These are phyloP conservation scores for Ciconia nigra DNA, from an alignment of 2,797 vertebrate species.

Conservation along the genomic window DNA sequence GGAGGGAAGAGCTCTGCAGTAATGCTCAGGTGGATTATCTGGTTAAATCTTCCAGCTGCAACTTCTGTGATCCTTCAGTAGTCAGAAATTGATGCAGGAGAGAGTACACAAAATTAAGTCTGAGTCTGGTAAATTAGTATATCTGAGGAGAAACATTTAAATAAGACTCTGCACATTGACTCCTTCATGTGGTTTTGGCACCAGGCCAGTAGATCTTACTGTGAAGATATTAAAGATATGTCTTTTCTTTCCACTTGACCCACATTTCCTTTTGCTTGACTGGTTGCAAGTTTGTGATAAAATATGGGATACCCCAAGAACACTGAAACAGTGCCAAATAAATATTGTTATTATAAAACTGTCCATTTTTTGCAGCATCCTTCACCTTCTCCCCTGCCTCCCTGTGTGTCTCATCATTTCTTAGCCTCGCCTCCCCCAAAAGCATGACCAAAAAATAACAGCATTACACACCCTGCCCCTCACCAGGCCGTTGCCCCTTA, in stretches of 20 bases:
- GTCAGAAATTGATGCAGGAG: neutral
- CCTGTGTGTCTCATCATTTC: rapidly evolving
- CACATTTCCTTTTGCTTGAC: neutral
- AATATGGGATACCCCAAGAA: neutral
- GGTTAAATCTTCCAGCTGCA: neutral
- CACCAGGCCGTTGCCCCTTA: neutral
- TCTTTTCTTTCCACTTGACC: neutral
- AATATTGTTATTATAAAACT: neutral
- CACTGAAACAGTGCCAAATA: neutral
- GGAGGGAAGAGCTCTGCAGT: neutral
- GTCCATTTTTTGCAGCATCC: neutral
- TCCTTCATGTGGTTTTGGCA: neutral
- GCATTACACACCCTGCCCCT: neutral
- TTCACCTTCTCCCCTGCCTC: neutral
- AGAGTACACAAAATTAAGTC: neutral
- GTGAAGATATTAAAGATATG: neutral
- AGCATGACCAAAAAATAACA: neutral
- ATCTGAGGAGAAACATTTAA: neutral
- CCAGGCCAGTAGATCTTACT: neutral
- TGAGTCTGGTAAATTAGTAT: neutral
- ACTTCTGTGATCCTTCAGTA: neutral
- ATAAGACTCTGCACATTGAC: neutral
- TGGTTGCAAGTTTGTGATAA: neutral
- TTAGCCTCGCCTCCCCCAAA: neutral
- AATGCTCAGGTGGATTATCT: neutral